Evolutionary conservation across 2,113 vertebrate genomes (phyloP).

Genomic region (Rhynchomys soricoides): DNA sequence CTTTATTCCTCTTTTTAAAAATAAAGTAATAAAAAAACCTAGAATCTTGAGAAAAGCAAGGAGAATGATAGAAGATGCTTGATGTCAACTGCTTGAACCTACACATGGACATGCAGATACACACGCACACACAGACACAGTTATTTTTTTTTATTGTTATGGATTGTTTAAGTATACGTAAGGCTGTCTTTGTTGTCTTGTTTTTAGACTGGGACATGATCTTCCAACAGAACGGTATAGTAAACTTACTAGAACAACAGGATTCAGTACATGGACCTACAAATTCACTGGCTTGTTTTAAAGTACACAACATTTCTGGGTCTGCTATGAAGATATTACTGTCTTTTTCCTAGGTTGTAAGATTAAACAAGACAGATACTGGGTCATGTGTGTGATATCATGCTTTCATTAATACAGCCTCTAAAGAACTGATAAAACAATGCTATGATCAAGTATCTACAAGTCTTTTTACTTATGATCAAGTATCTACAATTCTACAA

Average conservation of each 20-base stretch:
- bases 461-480: not conserved
- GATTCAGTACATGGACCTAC: not conserved
- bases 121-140: not conserved
- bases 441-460: not conserved
- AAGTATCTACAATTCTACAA: not conserved
- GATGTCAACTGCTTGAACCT: not conserved
- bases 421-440: not conserved
- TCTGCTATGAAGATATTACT: not conserved
- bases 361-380: conserved; percentile 21
- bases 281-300: conserved; percentile 7
- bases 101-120: not conserved
- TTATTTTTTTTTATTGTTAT: conserved; percentile 33
- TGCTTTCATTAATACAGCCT: conserved; percentile 3
- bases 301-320: conserved; percentile 16
- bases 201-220: not conserved
- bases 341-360: not conserved
- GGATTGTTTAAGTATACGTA: conserved; percentile 1
- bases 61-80: not conserved
- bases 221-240: conserved; percentile 7
- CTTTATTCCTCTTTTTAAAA: not conserved
- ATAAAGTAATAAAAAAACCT: not conserved
- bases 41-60: not conserved
- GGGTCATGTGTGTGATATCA: not conserved
- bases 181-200: conserved; percentile 4
- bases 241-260: not conserved